Evolutionary conservation across 2,888 invertebrate genomes (phyloP).

Genomic region (Agrypnus murinus): DNA sequence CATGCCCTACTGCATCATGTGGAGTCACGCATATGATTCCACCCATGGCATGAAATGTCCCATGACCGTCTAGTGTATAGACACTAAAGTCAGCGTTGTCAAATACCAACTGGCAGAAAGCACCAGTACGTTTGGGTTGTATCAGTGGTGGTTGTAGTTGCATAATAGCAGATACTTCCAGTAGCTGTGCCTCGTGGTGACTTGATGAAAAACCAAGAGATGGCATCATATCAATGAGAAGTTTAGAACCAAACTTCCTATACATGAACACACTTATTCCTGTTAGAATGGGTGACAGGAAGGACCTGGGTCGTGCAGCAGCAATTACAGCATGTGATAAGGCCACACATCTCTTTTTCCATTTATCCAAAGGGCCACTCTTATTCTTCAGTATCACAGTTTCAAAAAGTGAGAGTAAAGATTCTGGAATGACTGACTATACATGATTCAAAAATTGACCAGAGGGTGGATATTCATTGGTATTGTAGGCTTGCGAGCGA

Average conservation of each 20-base stretch:
- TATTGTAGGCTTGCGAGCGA: neutral
- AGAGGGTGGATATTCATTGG: neutral
- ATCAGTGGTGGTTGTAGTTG: conserved; percentile 18
- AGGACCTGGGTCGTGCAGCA: neutral
- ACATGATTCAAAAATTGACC: conserved; percentile 8
- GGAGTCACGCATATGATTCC: conserved; percentile 17
- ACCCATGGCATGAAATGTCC: conserved; percentile 20
- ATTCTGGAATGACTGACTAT: neutral
- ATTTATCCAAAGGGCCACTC: neutral
- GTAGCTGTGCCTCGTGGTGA: conserved; percentile 12
- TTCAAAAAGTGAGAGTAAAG: neutral
- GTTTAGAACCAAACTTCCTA: conserved; percentile 3
- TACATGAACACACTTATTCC: neutral
- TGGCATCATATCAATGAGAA: neutral
- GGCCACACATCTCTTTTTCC: neutral
- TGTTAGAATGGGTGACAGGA: neutral
- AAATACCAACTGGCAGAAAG: conserved; percentile 15
- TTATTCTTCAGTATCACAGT: conserved; percentile 1
- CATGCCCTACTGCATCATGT: conserved; percentile 2
- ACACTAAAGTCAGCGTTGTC: conserved; percentile 27
- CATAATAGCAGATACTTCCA: conserved; percentile 18
- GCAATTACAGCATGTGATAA: conserved; percentile 10
- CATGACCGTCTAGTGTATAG: neutral
- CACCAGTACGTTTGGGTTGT: neutral
- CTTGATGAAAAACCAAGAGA: neutral